phyloP scores from a whole-genome alignment of 2,888 invertebrate species.

The Standfussiana lucernea region DNA sequence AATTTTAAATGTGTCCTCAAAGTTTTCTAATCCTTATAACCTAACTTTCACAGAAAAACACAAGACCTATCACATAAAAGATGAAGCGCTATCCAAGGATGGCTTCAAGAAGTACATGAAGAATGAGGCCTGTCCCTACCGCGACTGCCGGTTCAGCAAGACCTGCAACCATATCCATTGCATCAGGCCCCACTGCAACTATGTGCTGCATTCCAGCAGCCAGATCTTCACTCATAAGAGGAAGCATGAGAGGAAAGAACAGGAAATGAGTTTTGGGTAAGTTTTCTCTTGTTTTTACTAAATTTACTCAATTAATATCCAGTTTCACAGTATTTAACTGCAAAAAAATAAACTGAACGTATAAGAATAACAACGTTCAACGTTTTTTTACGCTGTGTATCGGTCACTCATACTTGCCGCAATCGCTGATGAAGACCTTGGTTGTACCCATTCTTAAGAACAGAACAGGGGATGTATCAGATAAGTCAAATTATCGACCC shows the following conservation, averaged over 20 bases:
- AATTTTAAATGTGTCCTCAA: too few relatives aligned
- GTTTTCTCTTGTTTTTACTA: background rate
- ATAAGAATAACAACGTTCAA: too few relatives aligned
- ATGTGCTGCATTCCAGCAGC: slow-evolving; percentile 98
- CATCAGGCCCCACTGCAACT: slow-evolving; percentile 98
- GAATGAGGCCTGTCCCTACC: slow-evolving; percentile 97
- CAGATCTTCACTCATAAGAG: slow-evolving; percentile 99
- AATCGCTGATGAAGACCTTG: too few relatives aligned
- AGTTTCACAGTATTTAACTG: too few relatives aligned
- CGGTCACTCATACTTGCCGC: too few relatives aligned
- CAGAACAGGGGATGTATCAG: too few relatives aligned
- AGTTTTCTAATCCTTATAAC: background rate
- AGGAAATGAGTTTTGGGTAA: slow-evolving; percentile 95
- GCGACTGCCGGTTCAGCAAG: slow-evolving; percentile 97
- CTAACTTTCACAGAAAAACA: slow-evolving; percentile 95
- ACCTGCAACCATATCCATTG: slow-evolving; percentile 99
- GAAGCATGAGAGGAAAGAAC: slow-evolving; percentile 98
- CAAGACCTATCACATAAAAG: slow-evolving; percentile 99
- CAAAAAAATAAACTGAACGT: too few relatives aligned
- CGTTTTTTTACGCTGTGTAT: too few relatives aligned
- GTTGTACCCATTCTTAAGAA: too few relatives aligned
- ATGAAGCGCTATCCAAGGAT: slow-evolving; percentile 98
- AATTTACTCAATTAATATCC: too few relatives aligned
- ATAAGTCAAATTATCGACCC: too few relatives aligned
- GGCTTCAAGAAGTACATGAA: slow-evolving; percentile 99